phyloP scores from a whole-genome alignment of 1,140 invertebrate genomes.

The Hyposmocoma kahamanoa region DNA sequence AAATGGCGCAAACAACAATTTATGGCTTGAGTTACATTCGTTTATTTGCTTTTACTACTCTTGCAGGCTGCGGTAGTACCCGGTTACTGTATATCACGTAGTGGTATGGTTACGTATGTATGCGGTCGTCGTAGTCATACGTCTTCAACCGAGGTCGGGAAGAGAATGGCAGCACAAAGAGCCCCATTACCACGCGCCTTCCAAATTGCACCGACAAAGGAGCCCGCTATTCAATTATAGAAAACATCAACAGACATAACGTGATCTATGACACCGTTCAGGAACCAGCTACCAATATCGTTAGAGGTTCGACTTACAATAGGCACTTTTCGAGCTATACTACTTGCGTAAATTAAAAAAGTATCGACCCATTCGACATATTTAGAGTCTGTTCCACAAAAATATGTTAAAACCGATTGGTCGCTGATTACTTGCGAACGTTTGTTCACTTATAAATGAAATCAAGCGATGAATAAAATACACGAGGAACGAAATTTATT shows the following conservation, averaged over 20 bases:
- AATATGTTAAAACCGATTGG: not conserved
- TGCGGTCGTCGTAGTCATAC: constrained; percentile 10
- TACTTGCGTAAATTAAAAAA: constrained; percentile 1
- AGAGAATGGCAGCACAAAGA: constrained; percentile 28
- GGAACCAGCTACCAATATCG: not conserved
- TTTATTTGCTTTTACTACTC: no score
- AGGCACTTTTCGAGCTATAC: not conserved
- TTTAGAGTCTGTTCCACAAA: not conserved
- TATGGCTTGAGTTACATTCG: no score
- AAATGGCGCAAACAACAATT: no score
- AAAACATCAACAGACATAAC: constrained; percentile 30
- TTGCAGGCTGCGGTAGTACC: no score
- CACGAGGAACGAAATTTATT: constrained; percentile 7
- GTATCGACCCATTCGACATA: constrained; percentile 5
- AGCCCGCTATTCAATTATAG: constrained; percentile 44
- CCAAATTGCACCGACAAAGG: constrained; percentile 45
- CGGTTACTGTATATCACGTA: no score
- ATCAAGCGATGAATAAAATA: constrained; percentile 8
- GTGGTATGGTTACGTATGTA: not conserved
- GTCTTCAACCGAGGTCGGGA: constrained; percentile 16
- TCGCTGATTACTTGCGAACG: constrained; percentile 1
- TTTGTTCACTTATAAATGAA: constrained; percentile 4
- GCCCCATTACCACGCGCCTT: constrained; percentile 27
- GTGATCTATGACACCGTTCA: not conserved
- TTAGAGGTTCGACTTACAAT: not conserved